Evolutionary conservation across 2,113 vertebrate genomes (phyloP).

Genomic region (Neolamprologus devosi): DNA sequence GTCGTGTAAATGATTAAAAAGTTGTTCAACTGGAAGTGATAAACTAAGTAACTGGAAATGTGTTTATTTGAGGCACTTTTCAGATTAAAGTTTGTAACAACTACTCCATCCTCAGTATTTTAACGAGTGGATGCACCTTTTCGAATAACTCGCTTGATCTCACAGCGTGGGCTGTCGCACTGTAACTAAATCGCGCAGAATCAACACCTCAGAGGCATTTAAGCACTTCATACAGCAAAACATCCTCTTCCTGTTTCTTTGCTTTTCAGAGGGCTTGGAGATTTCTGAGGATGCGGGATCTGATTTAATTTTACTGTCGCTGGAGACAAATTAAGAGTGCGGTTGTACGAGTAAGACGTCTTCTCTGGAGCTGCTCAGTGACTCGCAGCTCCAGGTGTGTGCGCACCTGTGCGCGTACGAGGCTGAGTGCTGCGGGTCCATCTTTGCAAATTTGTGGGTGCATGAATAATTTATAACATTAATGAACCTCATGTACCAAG

Average conservation of each 20-base stretch:
- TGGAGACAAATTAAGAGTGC: not conserved
- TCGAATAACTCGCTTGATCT: not conserved
- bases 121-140: not conserved
- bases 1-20: not conserved
- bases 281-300: not conserved
- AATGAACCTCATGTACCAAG: not conserved
- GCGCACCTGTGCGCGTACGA: not conserved
- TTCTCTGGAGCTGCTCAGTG: not conserved
- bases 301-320: not conserved
- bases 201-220: not conserved
- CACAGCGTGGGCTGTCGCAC: not conserved
- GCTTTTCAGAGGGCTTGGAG: not conserved
- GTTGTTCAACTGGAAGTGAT: not conserved
- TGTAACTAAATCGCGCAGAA: not conserved
- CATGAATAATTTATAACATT: not conserved
- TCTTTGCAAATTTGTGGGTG: not conserved
- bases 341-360: not conserved
- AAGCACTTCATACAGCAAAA: not conserved
- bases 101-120: not conserved
- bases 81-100: not conserved
- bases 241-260: not conserved
- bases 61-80: not conserved
- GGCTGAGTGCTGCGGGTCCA: not conserved
- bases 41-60: not conserved
- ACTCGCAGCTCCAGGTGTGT: not conserved